Evolutionary conservation across 2,113 vertebrate species (phyloP).

Genomic region (Montifringilla adamsi): DNA sequence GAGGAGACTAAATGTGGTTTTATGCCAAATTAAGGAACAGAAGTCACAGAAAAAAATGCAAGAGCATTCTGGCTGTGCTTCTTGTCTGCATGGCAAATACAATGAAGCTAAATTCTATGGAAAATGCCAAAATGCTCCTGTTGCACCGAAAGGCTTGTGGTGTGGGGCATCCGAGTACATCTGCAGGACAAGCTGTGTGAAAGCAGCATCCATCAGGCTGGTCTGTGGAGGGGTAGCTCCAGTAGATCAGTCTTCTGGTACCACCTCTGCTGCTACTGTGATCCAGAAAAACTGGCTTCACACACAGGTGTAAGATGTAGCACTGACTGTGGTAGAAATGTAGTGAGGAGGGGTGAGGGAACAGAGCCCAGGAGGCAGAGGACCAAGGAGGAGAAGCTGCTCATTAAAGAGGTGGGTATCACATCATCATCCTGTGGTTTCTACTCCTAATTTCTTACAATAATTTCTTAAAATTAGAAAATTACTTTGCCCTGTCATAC

Average conservation of each 20-base stretch:
- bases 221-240: not conserved
- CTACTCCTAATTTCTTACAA: not conserved
- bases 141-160: not conserved
- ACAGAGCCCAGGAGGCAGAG: not conserved
- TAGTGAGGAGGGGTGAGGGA: not conserved
- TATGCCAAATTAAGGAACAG: not conserved
- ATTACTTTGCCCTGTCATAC: not conserved
- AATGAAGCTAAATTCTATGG: not conserved
- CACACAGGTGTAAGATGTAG: not conserved
- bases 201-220: not conserved
- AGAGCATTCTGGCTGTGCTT: not conserved
- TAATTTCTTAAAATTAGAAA: not conserved
- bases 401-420: not conserved
- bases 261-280: not conserved
- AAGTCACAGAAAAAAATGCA: not conserved
- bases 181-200: not conserved
- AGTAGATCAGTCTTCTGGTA: not conserved
- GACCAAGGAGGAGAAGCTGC: not conserved
- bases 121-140: not conserved
- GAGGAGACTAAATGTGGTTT: not conserved
- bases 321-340: not conserved
- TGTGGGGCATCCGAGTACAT: not conserved
- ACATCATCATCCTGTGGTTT: not conserved
- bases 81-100: not conserved
- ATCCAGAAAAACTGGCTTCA: not conserved